phyloP scores from a whole-genome alignment of 2,113 vertebrate genomes.

The Chaetops frenatus region DNA sequence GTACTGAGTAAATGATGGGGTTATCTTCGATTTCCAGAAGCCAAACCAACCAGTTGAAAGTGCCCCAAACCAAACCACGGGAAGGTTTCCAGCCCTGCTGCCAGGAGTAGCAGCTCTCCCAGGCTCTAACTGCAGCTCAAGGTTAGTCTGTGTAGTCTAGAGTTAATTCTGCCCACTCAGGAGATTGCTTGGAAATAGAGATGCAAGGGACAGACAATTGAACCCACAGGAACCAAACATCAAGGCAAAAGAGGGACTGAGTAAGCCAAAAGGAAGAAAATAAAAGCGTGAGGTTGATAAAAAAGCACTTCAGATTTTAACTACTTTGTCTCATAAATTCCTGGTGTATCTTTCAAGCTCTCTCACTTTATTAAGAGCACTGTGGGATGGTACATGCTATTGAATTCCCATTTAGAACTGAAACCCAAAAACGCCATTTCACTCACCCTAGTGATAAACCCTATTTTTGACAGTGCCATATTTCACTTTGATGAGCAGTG shows the following conservation, averaged over 20 bases:
- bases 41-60: neutral
- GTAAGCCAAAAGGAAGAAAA: neutral
- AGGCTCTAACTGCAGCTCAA: neutral
- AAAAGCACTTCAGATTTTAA: neutral
- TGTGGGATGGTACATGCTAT: neutral
- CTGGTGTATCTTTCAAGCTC: neutral
- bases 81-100: neutral
- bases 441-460: neutral
- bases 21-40: neutral
- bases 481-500: neutral
- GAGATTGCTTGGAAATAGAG: neutral
- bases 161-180: constrained; percentile 1
- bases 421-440: neutral
- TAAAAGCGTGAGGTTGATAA: neutral
- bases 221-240: neutral
- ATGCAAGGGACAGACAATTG: neutral
- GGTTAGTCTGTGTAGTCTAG: neutral
- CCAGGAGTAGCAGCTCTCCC: neutral
- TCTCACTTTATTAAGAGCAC: neutral
- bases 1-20: neutral
- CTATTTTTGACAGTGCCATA: neutral
- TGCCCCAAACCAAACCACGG: neutral
- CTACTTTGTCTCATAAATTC: neutral
- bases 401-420: neutral
- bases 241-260: neutral